A percentile compares a stretch with the other conserved stretches of the same genome.
These are phyloP conservation scores for Nanorana parkeri DNA, from an alignment of 2,113 vertebrate species.

Conservation along the genomic window DNA sequence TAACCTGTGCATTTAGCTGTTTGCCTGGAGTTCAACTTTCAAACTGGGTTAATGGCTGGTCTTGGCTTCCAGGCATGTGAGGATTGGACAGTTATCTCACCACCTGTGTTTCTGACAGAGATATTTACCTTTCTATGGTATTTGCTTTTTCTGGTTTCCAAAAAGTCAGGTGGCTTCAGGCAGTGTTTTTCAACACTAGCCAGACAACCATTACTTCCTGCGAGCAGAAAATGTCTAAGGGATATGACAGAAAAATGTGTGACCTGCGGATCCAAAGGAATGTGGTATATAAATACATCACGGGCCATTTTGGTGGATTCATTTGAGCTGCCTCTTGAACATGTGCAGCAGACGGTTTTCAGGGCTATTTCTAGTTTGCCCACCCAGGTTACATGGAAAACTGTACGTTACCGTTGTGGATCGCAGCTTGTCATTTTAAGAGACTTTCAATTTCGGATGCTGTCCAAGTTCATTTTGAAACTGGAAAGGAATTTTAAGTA, in stretches of 20 bases:
- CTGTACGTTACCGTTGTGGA: not conserved
- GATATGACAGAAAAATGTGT: slow-evolving; percentile 2
- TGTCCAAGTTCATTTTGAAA: not conserved
- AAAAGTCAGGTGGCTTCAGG: no score
- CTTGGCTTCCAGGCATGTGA: no score
- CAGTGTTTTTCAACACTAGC: no score
- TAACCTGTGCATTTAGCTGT: no score
- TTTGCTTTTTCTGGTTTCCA: no score
- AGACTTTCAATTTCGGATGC: not conserved
- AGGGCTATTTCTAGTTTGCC: slow-evolving; percentile 11
- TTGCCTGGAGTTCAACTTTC: no score
- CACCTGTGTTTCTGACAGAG: no score
- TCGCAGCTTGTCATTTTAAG: not conserved
- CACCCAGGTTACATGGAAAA: slow-evolving; percentile 27
- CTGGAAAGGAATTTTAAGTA: no score
- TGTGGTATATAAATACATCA: not conserved
- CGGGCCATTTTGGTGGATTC: slow-evolving; percentile 13
- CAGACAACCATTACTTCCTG: not conserved
- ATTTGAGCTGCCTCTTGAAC: not conserved
- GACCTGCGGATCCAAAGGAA: not conserved
- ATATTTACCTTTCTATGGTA: no score
- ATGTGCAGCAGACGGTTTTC: not conserved
- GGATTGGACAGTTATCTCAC: no score
- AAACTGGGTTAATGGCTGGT: no score
- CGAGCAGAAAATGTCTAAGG: slow-evolving; percentile 1